Evolutionary conservation across 2,113 vertebrate species (phyloP), one percentile per base, ranked within the genome.

Genomic region (Hemiprocne comata): DNA sequence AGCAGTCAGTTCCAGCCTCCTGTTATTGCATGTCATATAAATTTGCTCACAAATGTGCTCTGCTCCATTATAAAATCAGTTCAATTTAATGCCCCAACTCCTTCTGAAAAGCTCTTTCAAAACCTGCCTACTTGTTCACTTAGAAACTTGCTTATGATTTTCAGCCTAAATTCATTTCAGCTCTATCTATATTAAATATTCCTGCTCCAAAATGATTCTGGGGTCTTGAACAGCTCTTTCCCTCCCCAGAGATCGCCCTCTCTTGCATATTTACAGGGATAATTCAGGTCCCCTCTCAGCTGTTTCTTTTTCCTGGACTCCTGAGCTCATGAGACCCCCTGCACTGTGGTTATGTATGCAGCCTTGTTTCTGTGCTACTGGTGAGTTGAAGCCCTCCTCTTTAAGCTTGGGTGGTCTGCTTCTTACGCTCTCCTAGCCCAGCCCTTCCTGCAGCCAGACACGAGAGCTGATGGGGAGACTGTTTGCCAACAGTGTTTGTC

Each of bases 1-100:
- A 91, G 61, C 64, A 57, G 60, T 28, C 51, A 78, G 57, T 38
- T 89, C 34, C 61, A 89, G 77, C 53, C 70, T 89, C 73, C 38
- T 89, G 25, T 78, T 85, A 95, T 17, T 81, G 70, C 73, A 60
- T 29, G 36, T 34, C 73, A 71, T 74, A 85, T 36, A 75, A 85
- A 94, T 81, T 55, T 78, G 57, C 57, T 72, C 15, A 8, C 69
- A 75, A 67, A 78, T 0, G 1, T 89, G 80, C 33, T 85, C 34
- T 67, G 53, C 57, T 89, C 64, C 46, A 38, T 89, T 95, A 87
- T 31, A 91, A 89, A 89, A 82, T 87, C 86, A 51, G 55, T 84
- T 84, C 42, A 40, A 38, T 87, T 92, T 91, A 90, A 87, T 83
- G 85, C 67, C 36, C 85, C 66, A 81, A 13, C 61, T 93, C 66